phyloP scores from a whole-genome alignment of 2,113 vertebrate species.

The Chitala chitala region DNA sequence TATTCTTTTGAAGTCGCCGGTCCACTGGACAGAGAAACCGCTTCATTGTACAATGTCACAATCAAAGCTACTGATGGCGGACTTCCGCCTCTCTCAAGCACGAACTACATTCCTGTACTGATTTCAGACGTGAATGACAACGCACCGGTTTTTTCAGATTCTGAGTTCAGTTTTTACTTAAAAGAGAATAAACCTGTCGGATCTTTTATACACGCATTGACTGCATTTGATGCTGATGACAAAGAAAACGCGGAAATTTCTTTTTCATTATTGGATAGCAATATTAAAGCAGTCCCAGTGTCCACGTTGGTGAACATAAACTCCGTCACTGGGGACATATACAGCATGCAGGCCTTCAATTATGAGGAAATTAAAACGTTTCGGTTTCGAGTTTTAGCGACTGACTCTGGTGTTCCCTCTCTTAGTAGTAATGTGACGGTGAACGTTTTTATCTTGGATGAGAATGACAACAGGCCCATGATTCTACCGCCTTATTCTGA shows the following conservation, averaged over 20 bases:
- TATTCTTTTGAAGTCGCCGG: conserved; percentile 64
- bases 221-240: neutral
- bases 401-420: conserved; percentile 65
- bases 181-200: conserved; percentile 6
- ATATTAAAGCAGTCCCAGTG: neutral
- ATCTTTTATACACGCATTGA: neutral
- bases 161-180: too few species aligned
- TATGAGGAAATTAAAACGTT: conserved; percentile 64
- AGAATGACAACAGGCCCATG: too few species aligned
- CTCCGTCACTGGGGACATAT: too few species aligned
- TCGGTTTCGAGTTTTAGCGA: conserved; percentile 65
- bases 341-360: conserved; percentile 40
- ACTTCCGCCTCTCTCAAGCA: too few species aligned
- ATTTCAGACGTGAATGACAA: conserved; percentile 68
- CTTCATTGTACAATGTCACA: conserved; percentile 60
- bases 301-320: neutral
- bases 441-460: too few species aligned
- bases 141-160: too few species aligned
- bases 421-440: too few species aligned
- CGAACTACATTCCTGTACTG: conserved; percentile 47
- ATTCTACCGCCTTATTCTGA: too few species aligned
- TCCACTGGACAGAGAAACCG: conserved; percentile 62
- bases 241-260: neutral
- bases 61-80: conserved; percentile 56
- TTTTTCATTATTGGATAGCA: neutral